phyloP scores from a whole-genome alignment of 2,888 invertebrate species.

The Spisula solida region DNA sequence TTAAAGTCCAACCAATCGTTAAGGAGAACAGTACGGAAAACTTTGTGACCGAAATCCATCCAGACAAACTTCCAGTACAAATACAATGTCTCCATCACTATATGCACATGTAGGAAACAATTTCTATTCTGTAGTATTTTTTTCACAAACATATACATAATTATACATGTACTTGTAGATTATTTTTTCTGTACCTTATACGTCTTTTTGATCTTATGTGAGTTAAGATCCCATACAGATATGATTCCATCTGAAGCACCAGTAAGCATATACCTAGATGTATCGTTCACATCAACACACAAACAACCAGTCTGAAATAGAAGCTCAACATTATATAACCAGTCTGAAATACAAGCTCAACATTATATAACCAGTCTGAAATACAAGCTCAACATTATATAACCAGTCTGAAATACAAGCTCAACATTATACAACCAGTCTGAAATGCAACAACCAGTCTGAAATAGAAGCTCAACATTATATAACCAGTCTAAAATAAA shows the following conservation, averaged over 20 bases:
- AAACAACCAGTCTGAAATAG: slow-evolving; percentile 79
- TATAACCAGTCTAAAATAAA: slow-evolving; percentile 77
- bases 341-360: too few species aligned
- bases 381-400: slow-evolving; percentile 33
- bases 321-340: neutral
- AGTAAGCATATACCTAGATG: slow-evolving; percentile 81
- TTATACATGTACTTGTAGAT: neutral
- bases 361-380: slow-evolving; percentile 82
- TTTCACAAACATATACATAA: neutral
- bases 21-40: too few species aligned
- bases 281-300: slow-evolving; percentile 82
- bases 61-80: too few species aligned
- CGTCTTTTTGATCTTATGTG: slow-evolving; percentile 81
- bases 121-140: neutral
- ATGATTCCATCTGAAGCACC: slow-evolving; percentile 83
- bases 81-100: too few species aligned
- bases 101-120: too few species aligned
- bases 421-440: too few species aligned
- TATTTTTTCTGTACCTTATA: slow-evolving; percentile 80
- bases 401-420: neutral
- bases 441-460: slow-evolving; percentile 82
- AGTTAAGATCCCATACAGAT: slow-evolving; percentile 85
- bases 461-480: slow-evolving; percentile 55
- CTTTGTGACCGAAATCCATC: too few species aligned
- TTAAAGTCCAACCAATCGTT: too few species aligned